Evolutionary conservation across 2,888 invertebrate species (phyloP).

Genomic region (Acheta domesticus): DNA sequence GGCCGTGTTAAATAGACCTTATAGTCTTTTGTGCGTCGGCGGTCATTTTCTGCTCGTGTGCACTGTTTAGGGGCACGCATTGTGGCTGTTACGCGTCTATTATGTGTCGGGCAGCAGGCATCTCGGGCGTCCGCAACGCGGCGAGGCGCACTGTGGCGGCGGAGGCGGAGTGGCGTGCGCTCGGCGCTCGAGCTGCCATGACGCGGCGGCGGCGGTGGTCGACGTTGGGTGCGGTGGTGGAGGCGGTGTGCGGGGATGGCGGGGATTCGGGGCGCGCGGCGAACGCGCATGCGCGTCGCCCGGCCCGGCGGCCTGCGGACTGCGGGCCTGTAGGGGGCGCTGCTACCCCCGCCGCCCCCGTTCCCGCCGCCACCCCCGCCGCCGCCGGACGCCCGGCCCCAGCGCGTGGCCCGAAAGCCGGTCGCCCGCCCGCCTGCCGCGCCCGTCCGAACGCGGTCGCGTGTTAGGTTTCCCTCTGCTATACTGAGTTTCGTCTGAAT

Average conservation of each 20-base stretch:
- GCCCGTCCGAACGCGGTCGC: too few relatives aligned
- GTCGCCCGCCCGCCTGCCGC: too few relatives aligned
- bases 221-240: background rate
- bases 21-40: background rate
- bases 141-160: background rate
- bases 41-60: slow-evolving; percentile 1
- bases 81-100: background rate
- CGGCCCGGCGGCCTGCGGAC: too few relatives aligned
- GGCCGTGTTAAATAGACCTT: background rate
- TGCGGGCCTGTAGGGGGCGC: too few relatives aligned
- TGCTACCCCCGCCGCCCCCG: too few relatives aligned
- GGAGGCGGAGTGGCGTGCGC: background rate
- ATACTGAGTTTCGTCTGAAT: too few relatives aligned
- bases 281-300: too few relatives aligned
- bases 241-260: background rate
- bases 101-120: slow-evolving; percentile 4
- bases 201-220: background rate
- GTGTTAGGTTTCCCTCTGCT: too few relatives aligned
- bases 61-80: background rate
- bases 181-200: background rate
- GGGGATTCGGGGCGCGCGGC: too few relatives aligned
- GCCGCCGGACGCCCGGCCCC: too few relatives aligned
- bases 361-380: too few relatives aligned
- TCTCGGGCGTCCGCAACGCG: background rate
- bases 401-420: too few relatives aligned